Conservation (phyloP, 2,113 vertebrate genomes). For the Zapornia atra region DNA sequence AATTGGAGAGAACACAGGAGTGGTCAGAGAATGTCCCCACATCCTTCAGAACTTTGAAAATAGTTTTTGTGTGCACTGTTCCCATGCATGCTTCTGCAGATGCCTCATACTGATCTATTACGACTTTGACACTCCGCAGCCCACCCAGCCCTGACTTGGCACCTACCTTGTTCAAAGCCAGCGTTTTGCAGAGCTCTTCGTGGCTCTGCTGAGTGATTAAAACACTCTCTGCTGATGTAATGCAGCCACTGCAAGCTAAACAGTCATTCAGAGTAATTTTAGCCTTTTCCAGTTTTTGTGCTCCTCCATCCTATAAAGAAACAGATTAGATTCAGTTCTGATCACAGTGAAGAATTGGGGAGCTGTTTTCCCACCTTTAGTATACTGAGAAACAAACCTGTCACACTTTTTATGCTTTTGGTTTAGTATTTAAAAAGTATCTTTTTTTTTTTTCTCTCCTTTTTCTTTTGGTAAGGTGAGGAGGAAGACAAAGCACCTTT, state of each 20-base stretch:
- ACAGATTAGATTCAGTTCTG: not conserved
- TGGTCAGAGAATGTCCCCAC: accelerated
- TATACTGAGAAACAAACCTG: too few relatives aligned
- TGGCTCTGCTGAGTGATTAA: conserved; percentile 95
- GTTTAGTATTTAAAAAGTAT: not conserved
- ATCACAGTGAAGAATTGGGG: accelerated
- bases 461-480: not conserved
- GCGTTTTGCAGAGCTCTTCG: conserved; percentile 83
- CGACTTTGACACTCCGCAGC: not conserved
- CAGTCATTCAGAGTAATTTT: conserved; percentile 94
- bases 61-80: accelerated
- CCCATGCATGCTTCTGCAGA: accelerated
- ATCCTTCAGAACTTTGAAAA: not conserved
- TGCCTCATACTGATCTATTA: not conserved
- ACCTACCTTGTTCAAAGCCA: conserved; percentile 84
- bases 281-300: conserved; percentile 88
- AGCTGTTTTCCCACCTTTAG: not conserved
- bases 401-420: not conserved
- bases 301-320: conserved; percentile 83
- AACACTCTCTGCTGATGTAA: conserved; percentile 94
- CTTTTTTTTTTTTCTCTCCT: not conserved
- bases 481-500: not conserved
- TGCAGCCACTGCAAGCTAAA: conserved; percentile 94
- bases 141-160: accelerated
- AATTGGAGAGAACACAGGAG: accelerated